phyloP scores from a whole-genome alignment of 2,113 vertebrate species.

The Lipophrys pholis region DNA sequence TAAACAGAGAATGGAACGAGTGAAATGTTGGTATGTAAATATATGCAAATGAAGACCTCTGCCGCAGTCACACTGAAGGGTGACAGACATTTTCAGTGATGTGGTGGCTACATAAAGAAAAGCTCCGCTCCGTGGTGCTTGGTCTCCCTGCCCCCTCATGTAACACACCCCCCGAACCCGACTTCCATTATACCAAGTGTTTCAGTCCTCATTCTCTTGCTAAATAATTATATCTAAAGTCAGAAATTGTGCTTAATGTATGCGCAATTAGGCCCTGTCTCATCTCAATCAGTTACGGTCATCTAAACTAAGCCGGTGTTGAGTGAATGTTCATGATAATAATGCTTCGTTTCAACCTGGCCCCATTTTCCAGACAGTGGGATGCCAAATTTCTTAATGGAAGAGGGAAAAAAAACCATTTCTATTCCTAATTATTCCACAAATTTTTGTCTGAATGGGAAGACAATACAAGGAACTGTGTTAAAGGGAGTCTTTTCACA shows the following conservation, averaged over 20 bases:
- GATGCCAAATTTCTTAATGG: constrained; percentile 3
- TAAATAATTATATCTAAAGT: constrained; percentile 63
- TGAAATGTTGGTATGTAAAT: constrained; percentile 66
- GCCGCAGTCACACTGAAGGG: constrained; percentile 15
- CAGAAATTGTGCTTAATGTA: constrained; percentile 47
- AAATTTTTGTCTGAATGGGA: neutral
- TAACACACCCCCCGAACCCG: constrained; percentile 14
- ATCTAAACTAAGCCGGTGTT: constrained; percentile 65
- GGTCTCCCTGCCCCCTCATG: constrained; percentile 40
- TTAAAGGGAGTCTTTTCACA: neutral
- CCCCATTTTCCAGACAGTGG: neutral
- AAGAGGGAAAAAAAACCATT: neutral
- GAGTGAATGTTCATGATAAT: constrained; percentile 53
- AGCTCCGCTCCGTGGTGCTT: too few relatives aligned
- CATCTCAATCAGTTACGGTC: constrained; percentile 57
- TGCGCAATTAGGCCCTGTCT: constrained; percentile 55
- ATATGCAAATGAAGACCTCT: constrained; percentile 55
- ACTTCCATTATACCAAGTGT: constrained; percentile 45
- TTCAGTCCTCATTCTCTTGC: constrained; percentile 36
- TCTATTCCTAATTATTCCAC: neutral
- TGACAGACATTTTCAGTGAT: constrained; percentile 23
- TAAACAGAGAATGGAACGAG: constrained; percentile 38
- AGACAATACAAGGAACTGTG: neutral
- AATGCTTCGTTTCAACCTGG: constrained; percentile 1
- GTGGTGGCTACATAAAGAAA: too few relatives aligned